Base-by-base conservation (phyloP, 2,797 vertebrate genomes). In the Remorina albescens region DNA sequence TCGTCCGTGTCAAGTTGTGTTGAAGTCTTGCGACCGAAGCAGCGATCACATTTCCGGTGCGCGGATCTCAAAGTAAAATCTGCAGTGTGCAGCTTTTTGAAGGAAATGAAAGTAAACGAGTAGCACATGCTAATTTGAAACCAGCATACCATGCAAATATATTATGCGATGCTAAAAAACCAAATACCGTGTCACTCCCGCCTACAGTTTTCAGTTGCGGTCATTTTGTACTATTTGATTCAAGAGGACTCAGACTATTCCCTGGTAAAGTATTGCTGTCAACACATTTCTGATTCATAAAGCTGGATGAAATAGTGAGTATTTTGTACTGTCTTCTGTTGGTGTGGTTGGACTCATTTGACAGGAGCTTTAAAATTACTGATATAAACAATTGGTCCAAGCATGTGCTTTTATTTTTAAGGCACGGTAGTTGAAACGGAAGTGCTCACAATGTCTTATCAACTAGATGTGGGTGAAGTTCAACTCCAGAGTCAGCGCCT, bases 401-500 rank as follows among this genome's bases (percentile, higher is more conserved):
- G 11, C 12, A 51, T 46, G 1, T 0, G 42, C 56, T 70, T 86
- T 85, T 84, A 87, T 25, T 25, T 75, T 71, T 41, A 82, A 78
- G n/a, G 44, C 4, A 7, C 60, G 19, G 1, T 8, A 11, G 36
- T 28, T 8, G 2, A 47, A 44, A 42, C 44, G 34, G 68, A 73
- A 60, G 25, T 54, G 1, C 0, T 2, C 0, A 19, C 2, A 30
- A 3, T 46, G 16, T 1, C 5, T 11, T 42, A 6, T 0, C 4
- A 46, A 11, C 13, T 55, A 69, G 9, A 58, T 5, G 12, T 2
- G 39, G 15, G n/a, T 51, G 11, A 60, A 49, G n/a, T 53, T 53
- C 5, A 51, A 34, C 1, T 1, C 8, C 15, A 34, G 5, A 18
- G 23, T 18, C n/a, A 7, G 6, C 0, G 0, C 30, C 63, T 30